Percentiles rank a stretch among this genome's conserved stretches.
phyloP scores from a whole-genome alignment of 1,140 invertebrate genomes.

The Camponotus floridanus region DNA sequence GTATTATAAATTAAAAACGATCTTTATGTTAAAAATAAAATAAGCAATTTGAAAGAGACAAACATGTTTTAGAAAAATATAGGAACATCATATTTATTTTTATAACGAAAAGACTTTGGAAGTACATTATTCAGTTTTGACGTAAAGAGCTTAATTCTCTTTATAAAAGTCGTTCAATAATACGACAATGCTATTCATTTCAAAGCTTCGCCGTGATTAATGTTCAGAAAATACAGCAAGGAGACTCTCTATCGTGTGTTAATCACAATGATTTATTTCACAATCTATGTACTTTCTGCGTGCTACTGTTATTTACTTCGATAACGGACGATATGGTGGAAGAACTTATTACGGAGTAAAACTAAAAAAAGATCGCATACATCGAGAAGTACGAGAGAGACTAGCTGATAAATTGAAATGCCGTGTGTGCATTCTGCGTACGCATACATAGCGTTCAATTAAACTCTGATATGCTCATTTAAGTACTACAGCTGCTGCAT shows the following conservation, averaged over 20 bases:
- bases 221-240: neutral
- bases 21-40: neutral
- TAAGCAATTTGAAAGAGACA: neutral
- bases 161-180: constrained; percentile 20
- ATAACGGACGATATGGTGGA: neutral
- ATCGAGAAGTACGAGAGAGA: neutral
- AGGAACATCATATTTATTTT: neutral
- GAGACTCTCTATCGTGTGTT: neutral
- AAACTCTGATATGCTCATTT: neutral
- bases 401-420: constrained; percentile 4
- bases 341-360: neutral
- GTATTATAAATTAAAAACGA: neutral
- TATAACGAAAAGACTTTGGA: constrained; percentile 12
- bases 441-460: neutral
- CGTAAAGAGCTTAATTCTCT: constrained; percentile 2
- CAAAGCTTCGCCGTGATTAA: constrained; percentile 16
- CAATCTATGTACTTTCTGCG: neutral
- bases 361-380: neutral
- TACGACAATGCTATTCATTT: neutral
- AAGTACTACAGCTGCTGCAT: neutral
- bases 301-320: neutral
- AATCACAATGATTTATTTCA: neutral
- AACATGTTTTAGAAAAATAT: neutral
- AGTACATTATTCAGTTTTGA: neutral
- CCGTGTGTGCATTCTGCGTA: neutral